phyloP scores from a whole-genome alignment of 2,797 vertebrate genomes.

The Pipistrellus nathusii region DNA sequence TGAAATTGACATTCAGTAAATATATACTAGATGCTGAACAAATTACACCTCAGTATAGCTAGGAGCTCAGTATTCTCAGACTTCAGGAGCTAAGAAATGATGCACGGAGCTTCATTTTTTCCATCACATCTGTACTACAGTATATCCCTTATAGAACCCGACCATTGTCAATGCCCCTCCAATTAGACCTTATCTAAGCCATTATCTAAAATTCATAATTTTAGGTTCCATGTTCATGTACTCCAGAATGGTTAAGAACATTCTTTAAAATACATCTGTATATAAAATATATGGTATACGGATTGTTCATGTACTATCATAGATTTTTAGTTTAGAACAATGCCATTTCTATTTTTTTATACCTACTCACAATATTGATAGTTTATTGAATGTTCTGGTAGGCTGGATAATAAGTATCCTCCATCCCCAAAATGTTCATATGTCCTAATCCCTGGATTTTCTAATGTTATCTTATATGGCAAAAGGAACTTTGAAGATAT shows the following conservation, averaged over 20 bases:
- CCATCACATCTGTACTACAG: not conserved
- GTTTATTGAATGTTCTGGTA: not conserved
- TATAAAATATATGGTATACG: not conserved
- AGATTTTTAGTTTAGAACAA: not conserved
- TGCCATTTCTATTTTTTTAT: not conserved
- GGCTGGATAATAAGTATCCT: not conserved
- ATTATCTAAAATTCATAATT: not conserved
- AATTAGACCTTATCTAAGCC: not conserved
- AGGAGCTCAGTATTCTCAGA: not conserved
- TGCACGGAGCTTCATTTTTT: not conserved
- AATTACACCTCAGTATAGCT: not conserved
- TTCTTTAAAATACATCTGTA: not conserved
- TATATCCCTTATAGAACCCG: not conserved
- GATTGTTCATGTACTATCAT: not conserved
- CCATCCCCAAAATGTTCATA: not conserved
- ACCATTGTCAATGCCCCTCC: not conserved
- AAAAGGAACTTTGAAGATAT: not conserved
- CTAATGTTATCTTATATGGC: not conserved
- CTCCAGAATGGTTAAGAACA: not conserved
- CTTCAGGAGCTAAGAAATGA: not conserved
- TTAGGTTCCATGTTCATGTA: not conserved
- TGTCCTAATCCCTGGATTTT: not conserved
- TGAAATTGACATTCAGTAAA: not conserved
- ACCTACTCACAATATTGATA: not conserved
- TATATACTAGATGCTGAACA: not conserved